These are phyloP conservation scores for Acronicta alni DNA, from an alignment of 2,888 invertebrate species.

Conservation along the genomic window DNA sequence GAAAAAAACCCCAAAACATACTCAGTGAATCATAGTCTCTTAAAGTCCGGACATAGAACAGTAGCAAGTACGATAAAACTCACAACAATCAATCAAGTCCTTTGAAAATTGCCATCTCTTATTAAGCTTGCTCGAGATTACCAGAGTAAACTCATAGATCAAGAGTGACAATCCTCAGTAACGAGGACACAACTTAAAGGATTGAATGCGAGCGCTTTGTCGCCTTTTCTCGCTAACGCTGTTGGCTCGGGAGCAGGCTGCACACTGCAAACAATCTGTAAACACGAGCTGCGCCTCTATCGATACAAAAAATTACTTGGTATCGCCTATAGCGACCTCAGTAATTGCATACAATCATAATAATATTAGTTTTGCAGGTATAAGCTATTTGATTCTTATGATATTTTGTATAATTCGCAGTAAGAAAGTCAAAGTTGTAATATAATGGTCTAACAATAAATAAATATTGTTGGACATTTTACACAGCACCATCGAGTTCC, in stretches of 20 bases:
- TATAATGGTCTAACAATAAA: too few species aligned
- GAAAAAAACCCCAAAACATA: too few species aligned
- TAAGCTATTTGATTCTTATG: too few species aligned
- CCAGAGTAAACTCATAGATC: constrained; percentile 18
- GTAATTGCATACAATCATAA: not conserved
- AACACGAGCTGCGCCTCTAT: constrained; percentile 15
- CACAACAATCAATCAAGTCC: too few species aligned
- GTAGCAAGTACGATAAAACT: too few species aligned
- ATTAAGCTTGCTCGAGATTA: not conserved
- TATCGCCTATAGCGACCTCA: not conserved
- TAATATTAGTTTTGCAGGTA: not conserved
- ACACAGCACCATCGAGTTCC: too few species aligned
- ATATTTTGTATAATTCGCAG: too few species aligned
- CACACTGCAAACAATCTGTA: constrained; percentile 32
- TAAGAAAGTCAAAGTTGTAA: too few species aligned
- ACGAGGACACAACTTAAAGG: constrained; percentile 30
- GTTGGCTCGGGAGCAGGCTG: constrained; percentile 11
- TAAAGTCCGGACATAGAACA: too few species aligned
- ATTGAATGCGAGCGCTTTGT: constrained; percentile 16
- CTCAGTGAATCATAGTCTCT: too few species aligned
- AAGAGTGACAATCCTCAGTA: constrained; percentile 18
- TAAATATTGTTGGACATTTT: too few species aligned
- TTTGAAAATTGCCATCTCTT: not conserved
- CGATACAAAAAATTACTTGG: constrained; percentile 4
- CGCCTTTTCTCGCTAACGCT: constrained; percentile 5